Conservation (phyloP, 2,888 invertebrate species). For the Oligia latruncula region DNA sequence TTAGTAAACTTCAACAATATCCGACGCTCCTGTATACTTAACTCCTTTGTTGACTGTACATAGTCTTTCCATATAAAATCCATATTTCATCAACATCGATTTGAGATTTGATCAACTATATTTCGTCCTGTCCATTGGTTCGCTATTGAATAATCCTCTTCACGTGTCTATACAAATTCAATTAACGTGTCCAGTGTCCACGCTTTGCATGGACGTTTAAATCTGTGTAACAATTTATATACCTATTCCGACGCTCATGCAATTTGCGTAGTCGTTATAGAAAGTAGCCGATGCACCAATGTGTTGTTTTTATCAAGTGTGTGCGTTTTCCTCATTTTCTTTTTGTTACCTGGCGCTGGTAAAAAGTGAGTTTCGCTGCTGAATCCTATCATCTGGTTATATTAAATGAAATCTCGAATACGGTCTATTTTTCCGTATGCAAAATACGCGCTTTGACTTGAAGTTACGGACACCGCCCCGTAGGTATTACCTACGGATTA, state of each 20-base stretch:
- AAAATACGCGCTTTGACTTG: not conserved
- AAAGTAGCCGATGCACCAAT: conserved; percentile 57
- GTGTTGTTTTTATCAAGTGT: conserved; percentile 12
- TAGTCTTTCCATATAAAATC: not conserved
- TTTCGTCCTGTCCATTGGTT: not conserved
- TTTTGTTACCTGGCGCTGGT: not conserved
- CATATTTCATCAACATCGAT: not conserved
- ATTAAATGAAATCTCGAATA: not conserved
- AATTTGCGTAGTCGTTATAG: conserved; percentile 64
- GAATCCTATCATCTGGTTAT: not conserved
- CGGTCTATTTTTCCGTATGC: not conserved
- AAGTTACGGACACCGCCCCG: not conserved
- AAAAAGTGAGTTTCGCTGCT: not conserved
- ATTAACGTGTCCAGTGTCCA: conserved; percentile 54
- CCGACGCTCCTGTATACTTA: no score
- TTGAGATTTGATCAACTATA: not conserved
- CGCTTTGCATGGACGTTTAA: conserved; percentile 48
- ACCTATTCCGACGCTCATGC: conserved; percentile 67
- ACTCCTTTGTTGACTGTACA: no score
- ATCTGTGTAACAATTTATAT: conserved; percentile 49
- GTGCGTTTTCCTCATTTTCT: conserved; percentile 33
- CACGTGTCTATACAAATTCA: conserved; percentile 44
- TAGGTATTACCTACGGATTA: not conserved
- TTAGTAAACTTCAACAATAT: no score
- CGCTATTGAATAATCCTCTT: conserved; percentile 36